These are phyloP conservation scores for Apantesis nais DNA, from an alignment of 2,888 invertebrate species.

Conservation along the genomic window DNA sequence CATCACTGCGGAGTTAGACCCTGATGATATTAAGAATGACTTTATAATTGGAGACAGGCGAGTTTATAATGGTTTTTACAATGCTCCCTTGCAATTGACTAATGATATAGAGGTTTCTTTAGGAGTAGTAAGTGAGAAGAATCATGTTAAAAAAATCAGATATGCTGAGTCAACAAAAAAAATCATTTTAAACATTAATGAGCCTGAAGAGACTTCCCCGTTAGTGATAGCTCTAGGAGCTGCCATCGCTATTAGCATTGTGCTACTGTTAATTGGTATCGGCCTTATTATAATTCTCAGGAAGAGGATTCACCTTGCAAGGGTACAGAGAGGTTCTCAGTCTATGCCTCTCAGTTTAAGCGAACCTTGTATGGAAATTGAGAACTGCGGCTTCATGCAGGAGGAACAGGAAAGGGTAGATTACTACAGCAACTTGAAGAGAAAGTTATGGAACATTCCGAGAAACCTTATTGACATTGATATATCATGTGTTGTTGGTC, in stretches of 20 bases:
- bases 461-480: slow-evolving; percentile 90
- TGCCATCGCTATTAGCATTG: slow-evolving; percentile 89
- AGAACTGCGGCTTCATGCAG: slow-evolving; percentile 91
- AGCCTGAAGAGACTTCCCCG: slow-evolving; percentile 77
- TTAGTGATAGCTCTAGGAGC: slow-evolving; percentile 83
- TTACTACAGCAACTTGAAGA: slow-evolving; percentile 90
- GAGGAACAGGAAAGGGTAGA: slow-evolving; percentile 89
- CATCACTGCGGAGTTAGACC: slow-evolving; percentile 92
- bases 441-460: slow-evolving; percentile 90
- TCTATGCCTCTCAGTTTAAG: slow-evolving; percentile 90
- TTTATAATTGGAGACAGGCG: slow-evolving; percentile 92
- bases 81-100: slow-evolving; percentile 89
- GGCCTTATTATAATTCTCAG: slow-evolving; percentile 87
- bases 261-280: slow-evolving; percentile 88
- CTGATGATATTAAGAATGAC: slow-evolving; percentile 86
- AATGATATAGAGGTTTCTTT: slow-evolving; percentile 88
- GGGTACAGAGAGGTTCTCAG: slow-evolving; percentile 79
- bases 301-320: slow-evolving; percentile 74
- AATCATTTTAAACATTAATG: slow-evolving; percentile 82
- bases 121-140: slow-evolving; percentile 89
- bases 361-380: slow-evolving; percentile 92
- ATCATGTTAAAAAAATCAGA: slow-evolving; percentile 87
- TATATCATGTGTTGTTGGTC: slow-evolving; percentile 88
- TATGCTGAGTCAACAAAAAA: slow-evolving; percentile 87
- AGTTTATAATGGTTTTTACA: slow-evolving; percentile 90